Base-by-base conservation (phyloP, 2,888 invertebrate genomes). In the Stenchaetothrips biformis region DNA sequence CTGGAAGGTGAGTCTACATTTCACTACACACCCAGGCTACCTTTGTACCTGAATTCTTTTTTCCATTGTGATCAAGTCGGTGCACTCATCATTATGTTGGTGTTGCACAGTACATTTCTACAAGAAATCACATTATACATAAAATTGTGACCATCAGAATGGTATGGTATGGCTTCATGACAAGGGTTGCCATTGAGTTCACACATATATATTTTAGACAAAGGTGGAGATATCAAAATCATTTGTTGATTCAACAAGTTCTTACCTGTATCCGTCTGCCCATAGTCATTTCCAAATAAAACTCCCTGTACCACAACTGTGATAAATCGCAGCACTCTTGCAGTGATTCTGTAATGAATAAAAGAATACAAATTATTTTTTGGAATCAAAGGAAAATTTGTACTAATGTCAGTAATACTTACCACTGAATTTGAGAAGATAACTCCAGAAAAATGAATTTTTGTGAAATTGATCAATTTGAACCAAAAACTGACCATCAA, bases 201-300 rank as follows among this genome's bases (percentile, higher is more conserved):
- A 78, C 21, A 21, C 11, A 47, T 8, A n/a, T 47, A 47, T 48
- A 37, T 37, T 37, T 37, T 1, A 37, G 37, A 37, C 37, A 37
- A 37, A 1, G 37, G 37, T 4, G 37, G 1, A 37, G 37, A 37
- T 37, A 2, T 37, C 16, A 21, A 0, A 67, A 59, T 18, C 25
- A 79, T 79, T 37, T 79, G 48, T 27, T 67, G 67, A 67, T 59
- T 59, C 21, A 79, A 79, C n/a, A 53, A n/a, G 80, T 77, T 83
- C 89, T 90, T 88, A 95, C 95, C 88, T 95, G 96, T 82, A 99
- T 98, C 87, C 97, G 93, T 82, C 96, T 92, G 0, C 99, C 99
- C 98, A 99, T 99, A 0, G 99, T 99, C 98, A 99, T 98, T 88
- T 99, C 99, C 77, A 99, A 88, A 87, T 98, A 99, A 88, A 99